Evolutionary conservation across 2,888 invertebrate species (phyloP).

Genomic region (Cephus nigrinus): DNA sequence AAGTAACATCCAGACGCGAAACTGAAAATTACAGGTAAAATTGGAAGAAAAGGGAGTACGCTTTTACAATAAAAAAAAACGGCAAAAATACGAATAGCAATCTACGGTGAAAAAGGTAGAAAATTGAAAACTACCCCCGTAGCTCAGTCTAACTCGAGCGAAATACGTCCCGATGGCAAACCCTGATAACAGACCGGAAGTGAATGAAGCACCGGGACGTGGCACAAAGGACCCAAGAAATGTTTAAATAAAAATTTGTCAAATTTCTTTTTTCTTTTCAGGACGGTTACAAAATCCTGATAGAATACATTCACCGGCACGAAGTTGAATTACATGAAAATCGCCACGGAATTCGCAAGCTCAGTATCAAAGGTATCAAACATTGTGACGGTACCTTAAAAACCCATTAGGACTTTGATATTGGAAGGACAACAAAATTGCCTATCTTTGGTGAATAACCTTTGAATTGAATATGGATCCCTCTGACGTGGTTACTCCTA

Average conservation of each 20-base stretch:
- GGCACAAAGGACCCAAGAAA: background rate
- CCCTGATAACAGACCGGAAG: background rate
- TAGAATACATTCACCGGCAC: conserved; percentile 5
- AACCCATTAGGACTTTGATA: background rate
- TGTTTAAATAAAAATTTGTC: background rate
- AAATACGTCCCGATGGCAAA: background rate
- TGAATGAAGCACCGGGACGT: background rate
- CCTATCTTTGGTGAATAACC: background rate
- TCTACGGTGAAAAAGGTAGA: background rate
- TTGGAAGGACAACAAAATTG: background rate
- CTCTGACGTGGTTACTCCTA: background rate
- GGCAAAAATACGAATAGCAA: background rate
- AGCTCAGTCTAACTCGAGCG: background rate
- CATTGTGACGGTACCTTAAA: background rate
- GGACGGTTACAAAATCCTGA: conserved; percentile 1
- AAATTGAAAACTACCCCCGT: background rate
- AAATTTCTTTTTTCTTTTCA: background rate
- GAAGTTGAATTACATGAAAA: conserved; percentile 15
- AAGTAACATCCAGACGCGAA: background rate
- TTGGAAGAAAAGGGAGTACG: background rate
- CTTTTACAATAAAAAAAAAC: background rate
- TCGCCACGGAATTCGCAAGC: background rate
- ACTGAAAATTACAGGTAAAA: background rate
- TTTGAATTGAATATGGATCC: background rate
- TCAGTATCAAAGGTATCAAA: background rate